Evolutionary conservation across 35 echinoderm and acorn worm genomes (phyloP), one percentile per base, ranked within the genome.

Genomic region (Acanthaster planci): DNA sequence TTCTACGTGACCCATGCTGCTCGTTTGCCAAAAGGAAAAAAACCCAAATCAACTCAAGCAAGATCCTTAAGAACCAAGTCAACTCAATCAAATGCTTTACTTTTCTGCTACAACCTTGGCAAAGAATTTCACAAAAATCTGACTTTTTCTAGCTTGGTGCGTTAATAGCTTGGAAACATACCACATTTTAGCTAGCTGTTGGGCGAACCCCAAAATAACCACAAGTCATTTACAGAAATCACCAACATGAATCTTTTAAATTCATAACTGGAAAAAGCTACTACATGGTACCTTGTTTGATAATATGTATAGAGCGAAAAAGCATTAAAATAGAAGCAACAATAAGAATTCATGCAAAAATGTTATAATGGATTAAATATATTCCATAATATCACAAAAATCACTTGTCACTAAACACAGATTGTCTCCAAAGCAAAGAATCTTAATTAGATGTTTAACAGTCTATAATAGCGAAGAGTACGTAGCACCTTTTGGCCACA

Each of bases 241-340:
- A 72, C 64, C 23, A 72, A 72, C 64, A 72, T 31, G 64, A 72
- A 72, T 72, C 23, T 10, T 31, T 72, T 31, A 72, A 72, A 72
- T 72, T 72, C 64, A 72, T 72, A 72, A 72, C 64, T 72, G 26
- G 64, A 26, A n/a, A n/a, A 47, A 72, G 64, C 64, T 72, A 72
- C 64, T 72, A 72, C 64, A 72, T n/a, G 64, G 64, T 31, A 72
- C 30, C 64, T 72, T 34, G 26, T 72, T 72, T 72, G 42, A 47
- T 47, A 47, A 47, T 72, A 72, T 72, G 34, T 72, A 72, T 21
- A 72, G 64, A 72, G 64, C 64, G 34, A 47, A 72, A 72, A 72
- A 72, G 64, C 64, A 72, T 72, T 72, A 72, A 72, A 72, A 72
- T 72, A 72, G 64, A 72, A 72, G 64, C 64, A 72, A 72, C 64